These are phyloP conservation scores for Lysandra bellargus DNA, from an alignment of 2,888 invertebrate species.

Conservation along the genomic window DNA sequence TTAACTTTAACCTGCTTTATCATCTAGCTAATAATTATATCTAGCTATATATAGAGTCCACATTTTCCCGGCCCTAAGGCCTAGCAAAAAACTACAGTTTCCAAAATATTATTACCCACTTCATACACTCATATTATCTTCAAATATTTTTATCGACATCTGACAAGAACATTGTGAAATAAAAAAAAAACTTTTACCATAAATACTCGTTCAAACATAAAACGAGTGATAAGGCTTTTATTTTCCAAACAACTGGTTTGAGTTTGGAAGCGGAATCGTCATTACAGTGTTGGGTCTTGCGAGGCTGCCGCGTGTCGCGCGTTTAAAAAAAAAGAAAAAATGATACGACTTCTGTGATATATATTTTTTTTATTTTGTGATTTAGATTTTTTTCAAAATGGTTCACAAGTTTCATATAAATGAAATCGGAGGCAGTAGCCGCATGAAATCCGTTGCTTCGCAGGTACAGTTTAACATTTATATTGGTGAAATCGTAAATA, in stretches of 20 bases:
- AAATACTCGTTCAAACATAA: neutral
- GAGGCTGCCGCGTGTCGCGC: neutral
- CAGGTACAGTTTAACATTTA: conserved; percentile 1
- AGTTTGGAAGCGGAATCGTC: neutral
- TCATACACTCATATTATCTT: neutral
- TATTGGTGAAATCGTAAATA: too few relatives aligned
- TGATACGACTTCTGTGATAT: neutral
- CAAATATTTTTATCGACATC: neutral
- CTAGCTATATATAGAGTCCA: too few relatives aligned
- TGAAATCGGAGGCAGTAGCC: conserved; percentile 1
- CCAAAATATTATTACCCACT: too few relatives aligned
- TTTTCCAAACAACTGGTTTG: neutral
- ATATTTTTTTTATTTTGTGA: neutral
- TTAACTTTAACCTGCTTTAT: too few relatives aligned
- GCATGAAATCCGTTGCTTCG: conserved; percentile 12
- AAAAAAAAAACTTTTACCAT: neutral
- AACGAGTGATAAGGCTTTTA: neutral
- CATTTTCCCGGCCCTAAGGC: too few relatives aligned
- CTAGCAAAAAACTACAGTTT: too few relatives aligned
- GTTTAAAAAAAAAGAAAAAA: neutral
- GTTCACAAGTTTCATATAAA: conserved; percentile 9
- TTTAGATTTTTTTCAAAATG: neutral
- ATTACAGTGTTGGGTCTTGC: neutral
- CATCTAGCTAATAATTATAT: too few relatives aligned
- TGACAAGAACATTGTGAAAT: neutral